Base-by-base conservation (phyloP, 2,888 invertebrate genomes). In the Agonum fuliginosum region DNA sequence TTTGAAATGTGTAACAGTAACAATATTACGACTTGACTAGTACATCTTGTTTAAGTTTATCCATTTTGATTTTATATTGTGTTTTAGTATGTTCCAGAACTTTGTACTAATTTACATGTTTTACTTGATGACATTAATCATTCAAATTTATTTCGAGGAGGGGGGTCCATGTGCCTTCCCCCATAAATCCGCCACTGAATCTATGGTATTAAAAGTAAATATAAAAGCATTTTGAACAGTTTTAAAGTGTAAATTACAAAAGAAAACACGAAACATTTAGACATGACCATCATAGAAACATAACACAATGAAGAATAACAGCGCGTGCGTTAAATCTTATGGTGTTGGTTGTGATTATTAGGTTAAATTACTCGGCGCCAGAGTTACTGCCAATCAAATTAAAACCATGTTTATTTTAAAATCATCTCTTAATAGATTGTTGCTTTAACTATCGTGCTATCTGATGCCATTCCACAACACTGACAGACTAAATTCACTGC, bases 401-500 rank as follows among this genome's bases (percentile, higher is more conserved):
- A 62, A 62, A 62, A 62, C 8, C 30, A 14, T 62, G 58, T 62
- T 62, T 62, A 62, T 62, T 62, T 62, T 62, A 62, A 62, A 62
- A 30, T 62, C 58, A 62, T 62, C 58, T 30, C 27, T 54, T 22
- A 54, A 22, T 24, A 24, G 54, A 27, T 12, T 22, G 14, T 27
- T 54, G 24, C n/a, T 22, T 24, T 54, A 24, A 54, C 27, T 48
- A 17, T 46, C 22, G 12, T 22, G n/a, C 12, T 12, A 6, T 19
- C 24, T 20, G 0, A 20, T 62, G 14, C 27, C 30, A 10, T 12
- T 30, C 6, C 12, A 62, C 17, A 37, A 37, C 12, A 46, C 12
- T 5, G 6, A 12, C 14, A 46, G 1, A 17, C 6, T 46, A 4
- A 14, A 14, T 46, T 17, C 10, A 46, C 30, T 8, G n/a, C n/a